Evolutionary conservation across 1,140 invertebrate genomes (phyloP).

Genomic region (Brevipalpus yothersi): DNA sequence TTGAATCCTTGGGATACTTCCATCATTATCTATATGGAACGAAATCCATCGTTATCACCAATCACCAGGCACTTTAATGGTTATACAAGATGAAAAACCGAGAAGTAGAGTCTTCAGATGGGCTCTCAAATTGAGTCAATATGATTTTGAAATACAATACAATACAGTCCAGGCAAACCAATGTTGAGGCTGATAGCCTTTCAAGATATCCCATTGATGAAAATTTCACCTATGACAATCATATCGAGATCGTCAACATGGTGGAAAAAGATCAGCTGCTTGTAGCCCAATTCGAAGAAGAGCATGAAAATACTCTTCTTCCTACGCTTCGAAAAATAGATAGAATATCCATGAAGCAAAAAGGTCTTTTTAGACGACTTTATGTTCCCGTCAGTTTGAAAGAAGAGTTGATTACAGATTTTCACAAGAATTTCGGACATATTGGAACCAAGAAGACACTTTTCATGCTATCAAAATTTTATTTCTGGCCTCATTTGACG

Average conservation of each 20-base stretch:
- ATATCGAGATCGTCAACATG: neutral
- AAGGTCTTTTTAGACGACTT: too few relatives aligned
- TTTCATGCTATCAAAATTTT: neutral
- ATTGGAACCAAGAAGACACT: neutral
- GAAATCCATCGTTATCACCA: constrained; percentile 21
- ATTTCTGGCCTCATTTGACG: constrained; percentile 1
- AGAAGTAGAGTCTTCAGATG: neutral
- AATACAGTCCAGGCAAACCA: neutral
- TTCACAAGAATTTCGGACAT: constrained; percentile 4
- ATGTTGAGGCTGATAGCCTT: neutral
- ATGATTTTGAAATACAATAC: neutral
- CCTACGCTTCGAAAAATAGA: too few relatives aligned
- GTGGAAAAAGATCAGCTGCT: neutral
- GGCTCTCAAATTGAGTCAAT: neutral
- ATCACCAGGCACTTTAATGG: constrained; percentile 21
- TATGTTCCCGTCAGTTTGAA: neutral
- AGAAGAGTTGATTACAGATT: neutral
- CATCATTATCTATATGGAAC: constrained; percentile 24
- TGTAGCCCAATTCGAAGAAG: neutral
- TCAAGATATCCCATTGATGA: neutral
- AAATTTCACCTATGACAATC: neutral
- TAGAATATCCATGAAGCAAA: too few relatives aligned
- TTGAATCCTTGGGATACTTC: constrained; percentile 24
- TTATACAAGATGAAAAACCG: constrained; percentile 1
- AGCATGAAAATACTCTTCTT: neutral